phyloP scores from a whole-genome alignment of 2,113 vertebrate genomes.

The Morphnarchus princeps region DNA sequence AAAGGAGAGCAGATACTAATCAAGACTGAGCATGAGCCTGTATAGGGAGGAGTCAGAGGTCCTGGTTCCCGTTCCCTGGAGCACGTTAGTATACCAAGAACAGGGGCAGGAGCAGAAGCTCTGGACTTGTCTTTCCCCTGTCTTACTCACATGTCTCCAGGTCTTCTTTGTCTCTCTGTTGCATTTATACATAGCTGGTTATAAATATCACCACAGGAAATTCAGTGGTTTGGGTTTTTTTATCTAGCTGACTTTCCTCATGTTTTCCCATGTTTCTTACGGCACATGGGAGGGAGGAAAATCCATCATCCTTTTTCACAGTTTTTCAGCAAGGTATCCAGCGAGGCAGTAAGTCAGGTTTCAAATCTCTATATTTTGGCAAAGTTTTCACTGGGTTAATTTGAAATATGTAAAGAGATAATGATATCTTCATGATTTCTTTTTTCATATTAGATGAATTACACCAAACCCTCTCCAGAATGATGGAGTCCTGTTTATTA shows the following conservation, averaged over 20 bases:
- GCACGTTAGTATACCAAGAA: accelerated
- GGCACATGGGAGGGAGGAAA: not conserved
- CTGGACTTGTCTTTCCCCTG: not conserved
- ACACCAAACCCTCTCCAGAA: not conserved
- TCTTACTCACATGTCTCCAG: not conserved
- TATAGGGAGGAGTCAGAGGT: not conserved
- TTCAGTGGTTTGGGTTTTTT: not conserved
- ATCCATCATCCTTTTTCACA: not conserved
- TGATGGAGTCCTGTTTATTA: not conserved
- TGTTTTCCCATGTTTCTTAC: not conserved
- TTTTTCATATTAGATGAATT: not conserved
- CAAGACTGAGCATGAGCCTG: not conserved
- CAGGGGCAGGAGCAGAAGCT: not conserved
- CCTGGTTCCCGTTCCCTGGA: not conserved
- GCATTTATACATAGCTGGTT: not conserved
- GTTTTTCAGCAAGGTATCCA: not conserved
- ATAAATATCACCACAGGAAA: not conserved
- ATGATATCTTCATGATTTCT: not conserved
- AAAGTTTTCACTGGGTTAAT: not conserved
- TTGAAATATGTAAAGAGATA: not conserved
- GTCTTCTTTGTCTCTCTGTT: not conserved
- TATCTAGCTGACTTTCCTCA: not conserved
- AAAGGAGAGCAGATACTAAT: not conserved
- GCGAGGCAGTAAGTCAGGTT: not conserved
- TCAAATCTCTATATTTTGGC: not conserved